A percentile compares a stretch with the other conserved stretches of the same genome.
Conservation (phyloP, 2,113 vertebrate genomes). For the Paratilapia polleni region DNA sequence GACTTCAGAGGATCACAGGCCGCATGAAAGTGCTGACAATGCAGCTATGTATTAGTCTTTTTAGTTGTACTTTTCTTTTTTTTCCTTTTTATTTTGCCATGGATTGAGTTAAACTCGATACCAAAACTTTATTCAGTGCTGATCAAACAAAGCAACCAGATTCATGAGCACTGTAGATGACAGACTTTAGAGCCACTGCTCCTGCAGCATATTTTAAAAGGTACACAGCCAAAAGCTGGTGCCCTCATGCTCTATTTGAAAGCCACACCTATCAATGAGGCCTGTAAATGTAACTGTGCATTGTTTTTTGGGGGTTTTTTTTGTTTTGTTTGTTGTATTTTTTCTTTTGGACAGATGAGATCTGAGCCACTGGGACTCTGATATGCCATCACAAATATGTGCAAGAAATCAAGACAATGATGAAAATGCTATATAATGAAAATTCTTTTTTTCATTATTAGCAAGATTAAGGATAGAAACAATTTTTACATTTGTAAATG, state of each 20-base stretch:
- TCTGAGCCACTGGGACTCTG: not conserved
- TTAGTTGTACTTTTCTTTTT: not conserved
- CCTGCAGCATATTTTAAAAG: not conserved
- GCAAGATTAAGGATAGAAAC: no score
- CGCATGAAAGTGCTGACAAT: not conserved
- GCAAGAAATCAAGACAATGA: not conserved
- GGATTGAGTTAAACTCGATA: not conserved
- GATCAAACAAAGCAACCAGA: not conserved
- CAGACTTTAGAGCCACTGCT: constrained; percentile 13
- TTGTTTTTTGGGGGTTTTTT: not conserved
- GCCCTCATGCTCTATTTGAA: not conserved
- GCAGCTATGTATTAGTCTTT: not conserved
- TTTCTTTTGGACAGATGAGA: not conserved
- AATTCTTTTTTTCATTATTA: not conserved
- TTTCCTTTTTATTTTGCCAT: not conserved
- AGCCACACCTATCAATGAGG: not conserved
- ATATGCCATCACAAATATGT: not conserved
- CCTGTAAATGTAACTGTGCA: not conserved
- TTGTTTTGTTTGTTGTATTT: not conserved
- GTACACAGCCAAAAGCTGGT: no score
- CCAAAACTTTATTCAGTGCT: not conserved
- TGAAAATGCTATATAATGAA: not conserved
- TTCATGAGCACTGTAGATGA: not conserved
- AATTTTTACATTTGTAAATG: no score
- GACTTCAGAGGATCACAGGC: constrained; percentile 58